Conservation (phyloP, 2,888 invertebrate species). For the Alsophila aescularia region DNA sequence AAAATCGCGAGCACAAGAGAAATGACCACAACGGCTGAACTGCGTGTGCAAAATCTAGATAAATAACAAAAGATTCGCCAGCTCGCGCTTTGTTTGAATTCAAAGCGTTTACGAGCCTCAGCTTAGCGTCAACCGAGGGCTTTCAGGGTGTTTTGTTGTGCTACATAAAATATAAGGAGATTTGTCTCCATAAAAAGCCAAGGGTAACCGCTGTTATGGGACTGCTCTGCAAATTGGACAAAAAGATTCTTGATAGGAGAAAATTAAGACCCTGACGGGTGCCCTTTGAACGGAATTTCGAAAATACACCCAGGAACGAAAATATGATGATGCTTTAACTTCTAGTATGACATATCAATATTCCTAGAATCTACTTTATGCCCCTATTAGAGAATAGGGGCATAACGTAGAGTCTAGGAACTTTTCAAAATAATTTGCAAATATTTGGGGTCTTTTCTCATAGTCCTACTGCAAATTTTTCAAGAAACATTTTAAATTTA, state of each 20-base stretch:
- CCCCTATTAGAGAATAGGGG: no score
- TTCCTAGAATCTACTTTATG: no score
- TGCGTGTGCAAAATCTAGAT: constrained; percentile 28
- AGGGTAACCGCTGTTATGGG: constrained; percentile 28
- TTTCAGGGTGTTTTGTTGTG: constrained; percentile 26
- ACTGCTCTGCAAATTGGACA: constrained; percentile 11
- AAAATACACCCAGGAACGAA: neutral
- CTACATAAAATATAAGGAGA: constrained; percentile 31
- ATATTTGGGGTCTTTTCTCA: no score
- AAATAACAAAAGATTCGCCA: constrained; percentile 25
- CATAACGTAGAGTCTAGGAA: no score
- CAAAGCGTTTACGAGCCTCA: constrained; percentile 20
- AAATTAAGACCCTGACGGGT: constrained; percentile 4
- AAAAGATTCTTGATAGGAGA: constrained; percentile 14
- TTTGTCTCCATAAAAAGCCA: constrained; percentile 33
- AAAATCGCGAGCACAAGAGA: constrained; percentile 10
- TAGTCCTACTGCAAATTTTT: no score
- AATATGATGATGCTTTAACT: neutral
- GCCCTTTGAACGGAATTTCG: neutral
- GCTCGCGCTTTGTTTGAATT: constrained; percentile 21
- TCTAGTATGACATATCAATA: no score
- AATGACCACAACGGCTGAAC: constrained; percentile 24
- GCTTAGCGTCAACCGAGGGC: constrained; percentile 20
- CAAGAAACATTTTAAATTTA: no score
- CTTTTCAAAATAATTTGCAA: no score